Conservation (phyloP, 2,113 vertebrate species). For the Platysteira castanea region DNA sequence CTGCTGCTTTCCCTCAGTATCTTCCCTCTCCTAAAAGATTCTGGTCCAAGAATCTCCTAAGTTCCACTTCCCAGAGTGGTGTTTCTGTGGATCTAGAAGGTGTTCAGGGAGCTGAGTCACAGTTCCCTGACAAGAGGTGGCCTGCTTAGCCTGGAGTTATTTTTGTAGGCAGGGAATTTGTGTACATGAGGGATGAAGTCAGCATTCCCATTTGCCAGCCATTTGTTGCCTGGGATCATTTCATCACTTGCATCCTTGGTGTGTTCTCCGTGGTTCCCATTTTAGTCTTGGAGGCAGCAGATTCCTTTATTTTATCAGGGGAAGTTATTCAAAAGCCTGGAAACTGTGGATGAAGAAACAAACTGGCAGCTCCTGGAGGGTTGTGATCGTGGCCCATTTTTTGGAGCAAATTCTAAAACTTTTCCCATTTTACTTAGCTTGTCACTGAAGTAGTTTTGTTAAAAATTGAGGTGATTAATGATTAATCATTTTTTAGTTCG, state of each 20-base stretch:
- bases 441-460: neutral
- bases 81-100: neutral
- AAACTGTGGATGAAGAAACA: neutral
- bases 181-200: neutral
- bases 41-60: neutral
- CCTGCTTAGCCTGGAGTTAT: neutral
- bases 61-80: accelerated
- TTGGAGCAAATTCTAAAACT: neutral
- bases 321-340: neutral
- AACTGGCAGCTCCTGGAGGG: neutral
- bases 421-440: neutral
- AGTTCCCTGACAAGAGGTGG: neutral
- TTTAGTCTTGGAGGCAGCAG: neutral
- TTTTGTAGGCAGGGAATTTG: neutral
- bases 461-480: neutral
- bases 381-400: neutral
- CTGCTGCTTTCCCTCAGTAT: neutral
- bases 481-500: neutral
- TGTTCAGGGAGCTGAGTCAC: neutral
- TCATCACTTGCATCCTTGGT: neutral
- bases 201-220: neutral
- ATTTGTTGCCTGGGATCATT: neutral
- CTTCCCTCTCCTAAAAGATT: neutral
- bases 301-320: neutral
- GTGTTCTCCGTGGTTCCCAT: neutral